Conservation (phyloP, 2,888 invertebrate species). For the Drosophila demipolita region DNA sequence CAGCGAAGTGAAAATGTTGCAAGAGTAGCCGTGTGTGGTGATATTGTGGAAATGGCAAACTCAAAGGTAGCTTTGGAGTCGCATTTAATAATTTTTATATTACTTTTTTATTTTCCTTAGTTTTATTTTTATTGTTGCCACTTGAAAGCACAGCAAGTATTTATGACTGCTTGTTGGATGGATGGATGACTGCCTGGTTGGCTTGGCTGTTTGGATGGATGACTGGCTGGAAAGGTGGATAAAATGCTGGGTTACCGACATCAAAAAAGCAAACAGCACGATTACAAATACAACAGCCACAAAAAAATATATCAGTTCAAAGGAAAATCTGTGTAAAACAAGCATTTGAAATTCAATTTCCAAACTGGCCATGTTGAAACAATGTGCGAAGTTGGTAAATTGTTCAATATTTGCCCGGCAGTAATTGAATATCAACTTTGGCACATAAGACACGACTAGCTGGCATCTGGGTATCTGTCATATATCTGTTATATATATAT, state of each 20-base stretch:
- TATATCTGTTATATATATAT: conserved; percentile 8
- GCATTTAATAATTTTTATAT: conserved; percentile 63
- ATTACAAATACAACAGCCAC: conserved; percentile 11
- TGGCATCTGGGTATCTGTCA: not conserved
- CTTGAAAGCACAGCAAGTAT: conserved; percentile 78
- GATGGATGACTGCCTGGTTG: conserved; percentile 51
- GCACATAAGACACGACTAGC: conserved; percentile 13
- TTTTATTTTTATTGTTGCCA: conserved; percentile 57
- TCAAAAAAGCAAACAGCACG: conserved; percentile 65
- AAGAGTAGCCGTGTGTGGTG: conserved; percentile 2
- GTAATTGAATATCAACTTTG: conserved; percentile 70
- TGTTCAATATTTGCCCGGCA: conserved; percentile 52
- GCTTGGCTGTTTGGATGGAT: conserved; percentile 24
- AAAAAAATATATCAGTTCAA: conserved; percentile 58
- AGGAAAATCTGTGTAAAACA: conserved; percentile 37
- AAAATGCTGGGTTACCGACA: conserved; percentile 55
- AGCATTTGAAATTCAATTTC: conserved; percentile 64
- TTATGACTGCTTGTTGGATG: conserved; percentile 65
- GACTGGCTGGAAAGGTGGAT: conserved; percentile 15
- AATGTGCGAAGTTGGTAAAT: conserved; percentile 52
- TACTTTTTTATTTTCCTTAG: conserved; percentile 30
- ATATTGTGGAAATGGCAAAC: conserved; percentile 39
- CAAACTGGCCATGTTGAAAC: conserved; percentile 67
- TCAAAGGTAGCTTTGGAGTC: conserved; percentile 69
- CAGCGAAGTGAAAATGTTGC: conserved; percentile 54